A percentile compares a stretch with the other conserved stretches of the same genome.
phyloP scores from a whole-genome alignment of 2,888 invertebrate genomes.

The Dryobota labecula region DNA sequence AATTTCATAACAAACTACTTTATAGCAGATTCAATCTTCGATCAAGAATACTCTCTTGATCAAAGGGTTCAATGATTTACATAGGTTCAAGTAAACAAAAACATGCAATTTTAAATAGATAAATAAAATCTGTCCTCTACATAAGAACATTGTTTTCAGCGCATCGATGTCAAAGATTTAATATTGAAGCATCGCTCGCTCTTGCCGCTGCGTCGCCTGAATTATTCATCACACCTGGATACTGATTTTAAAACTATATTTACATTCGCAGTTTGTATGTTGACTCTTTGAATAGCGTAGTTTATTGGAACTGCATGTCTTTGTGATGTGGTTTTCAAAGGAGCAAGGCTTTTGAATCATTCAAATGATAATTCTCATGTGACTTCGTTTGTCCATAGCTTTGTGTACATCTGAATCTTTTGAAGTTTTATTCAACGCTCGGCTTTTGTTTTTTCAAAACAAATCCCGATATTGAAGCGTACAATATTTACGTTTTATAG shows the following conservation, averaged over 20 bases:
- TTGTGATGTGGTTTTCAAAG: conserved; percentile 43
- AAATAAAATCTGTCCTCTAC: conserved; percentile 39
- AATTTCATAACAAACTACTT: not conserved
- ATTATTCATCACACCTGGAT: conserved; percentile 72
- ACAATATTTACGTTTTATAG: too few species aligned
- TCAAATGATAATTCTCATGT: conserved; percentile 37
- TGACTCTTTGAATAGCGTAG: conserved; percentile 58
- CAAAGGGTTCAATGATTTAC: too few species aligned
- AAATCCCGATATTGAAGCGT: not conserved
- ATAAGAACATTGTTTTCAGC: conserved; percentile 72
- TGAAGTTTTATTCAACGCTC: not conserved
- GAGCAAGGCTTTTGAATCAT: conserved; percentile 23
- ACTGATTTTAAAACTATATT: conserved; percentile 74
- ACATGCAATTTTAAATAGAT: conserved; percentile 16
- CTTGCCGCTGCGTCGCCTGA: conserved; percentile 61
- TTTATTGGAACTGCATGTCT: conserved; percentile 45
- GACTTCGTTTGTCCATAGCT: conserved; percentile 5
- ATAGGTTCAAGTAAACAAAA: not conserved
- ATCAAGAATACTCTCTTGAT: not conserved
- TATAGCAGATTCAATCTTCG: not conserved
- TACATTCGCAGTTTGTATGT: conserved; percentile 64
- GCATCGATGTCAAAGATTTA: conserved; percentile 77
- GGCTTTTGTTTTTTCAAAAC: not conserved
- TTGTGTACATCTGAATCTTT: not conserved
- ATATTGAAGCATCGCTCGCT: conserved; percentile 68